Conservation (phyloP, 2,797 vertebrate species). For the Masticophis lateralis region DNA sequence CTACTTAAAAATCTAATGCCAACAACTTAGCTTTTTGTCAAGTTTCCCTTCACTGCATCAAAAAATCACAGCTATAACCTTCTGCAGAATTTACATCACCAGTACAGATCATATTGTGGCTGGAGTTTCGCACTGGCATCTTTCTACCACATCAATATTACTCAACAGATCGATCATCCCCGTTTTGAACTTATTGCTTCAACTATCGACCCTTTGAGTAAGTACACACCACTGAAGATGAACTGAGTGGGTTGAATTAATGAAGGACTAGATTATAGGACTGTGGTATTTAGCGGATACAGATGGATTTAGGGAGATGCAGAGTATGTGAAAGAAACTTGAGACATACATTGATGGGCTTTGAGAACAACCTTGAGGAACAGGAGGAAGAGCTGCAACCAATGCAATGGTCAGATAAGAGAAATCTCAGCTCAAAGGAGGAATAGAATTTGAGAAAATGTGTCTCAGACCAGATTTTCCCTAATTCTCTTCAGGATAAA, state of each 20-base stretch:
- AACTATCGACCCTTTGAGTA: neutral
- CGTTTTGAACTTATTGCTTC: neutral
- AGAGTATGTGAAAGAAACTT: neutral
- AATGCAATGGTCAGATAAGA: neutral
- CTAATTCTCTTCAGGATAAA: neutral
- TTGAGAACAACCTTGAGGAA: neutral
- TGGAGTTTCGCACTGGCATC: neutral
- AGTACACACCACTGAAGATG: neutral
- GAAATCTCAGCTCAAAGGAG: neutral
- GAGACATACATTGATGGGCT: neutral
- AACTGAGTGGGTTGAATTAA: neutral
- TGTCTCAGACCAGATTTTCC: neutral
- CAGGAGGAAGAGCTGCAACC: neutral
- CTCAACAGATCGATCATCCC: neutral
- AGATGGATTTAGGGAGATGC: neutral
- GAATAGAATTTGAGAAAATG: neutral
- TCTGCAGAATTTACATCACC: neutral
- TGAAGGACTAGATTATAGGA: neutral
- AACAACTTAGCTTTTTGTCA: neutral
- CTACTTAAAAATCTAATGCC: neutral
- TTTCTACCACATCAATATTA: neutral
- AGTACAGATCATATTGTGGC: neutral
- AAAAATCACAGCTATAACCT: neutral
- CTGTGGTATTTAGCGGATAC: neutral
- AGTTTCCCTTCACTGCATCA: neutral